A percentile compares a stretch with the other conserved stretches of the same genome.
Conservation (phyloP, 2,888 invertebrate genomes). For the Ariolimax columbianus region DNA sequence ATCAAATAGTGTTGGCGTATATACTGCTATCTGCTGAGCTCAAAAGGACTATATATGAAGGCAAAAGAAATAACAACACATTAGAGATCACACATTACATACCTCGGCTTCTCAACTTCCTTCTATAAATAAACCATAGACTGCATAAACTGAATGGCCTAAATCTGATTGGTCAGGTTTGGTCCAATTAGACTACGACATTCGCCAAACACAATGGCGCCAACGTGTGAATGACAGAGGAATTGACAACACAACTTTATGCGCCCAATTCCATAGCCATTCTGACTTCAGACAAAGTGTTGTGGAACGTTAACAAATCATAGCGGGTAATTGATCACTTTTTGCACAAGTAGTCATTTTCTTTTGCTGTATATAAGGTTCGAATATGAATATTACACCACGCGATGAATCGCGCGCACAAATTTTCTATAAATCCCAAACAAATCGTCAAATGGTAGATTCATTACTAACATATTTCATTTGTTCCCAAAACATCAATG, state of each 20-base stretch:
- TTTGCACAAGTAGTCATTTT: too few species aligned
- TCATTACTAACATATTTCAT: too few species aligned
- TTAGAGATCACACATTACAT: slow-evolving; percentile 24
- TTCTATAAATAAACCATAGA: slow-evolving; percentile 39
- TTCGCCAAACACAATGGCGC: slow-evolving; percentile 48
- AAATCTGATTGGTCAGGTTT: slow-evolving; percentile 36
- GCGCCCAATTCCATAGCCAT: slow-evolving; percentile 38
- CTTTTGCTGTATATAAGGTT: not conserved
- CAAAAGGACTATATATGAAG: not conserved
- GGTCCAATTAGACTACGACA: slow-evolving; percentile 29
- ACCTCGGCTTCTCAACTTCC: slow-evolving; percentile 29
- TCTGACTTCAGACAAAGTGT: not conserved
- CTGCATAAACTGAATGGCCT: slow-evolving; percentile 13
- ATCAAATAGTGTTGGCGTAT: not conserved
- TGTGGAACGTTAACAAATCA: not conserved
- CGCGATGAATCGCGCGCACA: slow-evolving; percentile 18
- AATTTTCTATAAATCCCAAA: too few species aligned
- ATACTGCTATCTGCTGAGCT: not conserved
- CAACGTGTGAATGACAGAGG: slow-evolving; percentile 42
- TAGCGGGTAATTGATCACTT: not conserved
- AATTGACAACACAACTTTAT: slow-evolving; percentile 42
- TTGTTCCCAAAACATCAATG: too few species aligned
- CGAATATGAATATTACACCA: not conserved
- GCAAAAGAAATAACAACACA: slow-evolving; percentile 31
- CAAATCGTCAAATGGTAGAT: too few species aligned